A percentile compares a stretch with the other conserved stretches of the same genome.
Evolutionary conservation across 2,797 vertebrate genomes (phyloP).

Genomic region (Lerista edwardsae): DNA sequence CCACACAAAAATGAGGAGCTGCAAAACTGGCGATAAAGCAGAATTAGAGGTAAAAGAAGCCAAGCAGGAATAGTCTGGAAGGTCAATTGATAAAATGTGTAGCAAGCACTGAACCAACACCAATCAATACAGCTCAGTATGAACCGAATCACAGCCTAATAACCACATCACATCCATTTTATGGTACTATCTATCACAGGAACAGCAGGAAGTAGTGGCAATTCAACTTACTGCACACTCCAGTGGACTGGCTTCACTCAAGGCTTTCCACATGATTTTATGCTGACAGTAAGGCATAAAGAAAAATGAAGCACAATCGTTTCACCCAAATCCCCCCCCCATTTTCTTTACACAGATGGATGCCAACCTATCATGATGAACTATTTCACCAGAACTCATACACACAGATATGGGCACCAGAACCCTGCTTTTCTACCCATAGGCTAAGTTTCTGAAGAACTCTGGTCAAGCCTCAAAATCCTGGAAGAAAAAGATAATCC

Average conservation of each 20-base stretch:
- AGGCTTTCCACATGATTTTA: background rate
- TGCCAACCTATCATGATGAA: no score
- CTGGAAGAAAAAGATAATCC: no score
- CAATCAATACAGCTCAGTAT: slow-evolving; percentile 71
- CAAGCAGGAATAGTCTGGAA: slow-evolving; percentile 67
- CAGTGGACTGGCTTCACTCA: background rate
- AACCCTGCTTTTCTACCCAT: no score
- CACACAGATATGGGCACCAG: no score
- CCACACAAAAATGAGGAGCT: slow-evolving; percentile 62
- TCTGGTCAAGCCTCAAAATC: no score
- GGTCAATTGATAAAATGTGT: slow-evolving; percentile 73
- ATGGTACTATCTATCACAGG: slow-evolving; percentile 59
- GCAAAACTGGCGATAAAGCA: slow-evolving; percentile 65
- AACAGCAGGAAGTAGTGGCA: slow-evolving; percentile 61
- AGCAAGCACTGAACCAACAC: slow-evolving; percentile 67
- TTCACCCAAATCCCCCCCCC: no score
- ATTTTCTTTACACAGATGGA: no score
- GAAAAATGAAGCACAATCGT: background rate
- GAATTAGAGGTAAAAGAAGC: slow-evolving; percentile 67
- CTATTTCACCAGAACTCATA: no score
- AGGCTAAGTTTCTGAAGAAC: no score
- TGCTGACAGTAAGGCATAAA: background rate
- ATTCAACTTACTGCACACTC: slow-evolving; percentile 46
- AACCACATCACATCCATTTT: slow-evolving; percentile 72
- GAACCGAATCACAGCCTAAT: slow-evolving; percentile 70